Conservation (phyloP, 1,140 invertebrate genomes). For the Lamellibrachia luymesi region DNA sequence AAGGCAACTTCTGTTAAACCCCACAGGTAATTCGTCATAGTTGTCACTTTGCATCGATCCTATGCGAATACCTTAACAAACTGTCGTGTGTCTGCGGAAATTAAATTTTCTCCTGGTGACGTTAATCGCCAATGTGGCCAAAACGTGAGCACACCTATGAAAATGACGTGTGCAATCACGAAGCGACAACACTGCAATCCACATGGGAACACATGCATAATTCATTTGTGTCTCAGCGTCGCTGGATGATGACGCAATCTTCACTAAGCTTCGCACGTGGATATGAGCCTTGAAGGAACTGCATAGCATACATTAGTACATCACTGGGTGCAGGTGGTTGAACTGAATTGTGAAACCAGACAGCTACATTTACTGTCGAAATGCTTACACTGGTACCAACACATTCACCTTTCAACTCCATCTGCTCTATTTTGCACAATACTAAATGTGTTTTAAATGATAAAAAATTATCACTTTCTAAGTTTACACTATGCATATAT, state of each 20-base stretch:
- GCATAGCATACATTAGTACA: not conserved
- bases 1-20: not conserved
- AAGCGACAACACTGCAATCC: not conserved
- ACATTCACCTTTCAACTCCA: too few relatives aligned
- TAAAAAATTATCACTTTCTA: too few relatives aligned
- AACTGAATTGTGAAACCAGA: not conserved
- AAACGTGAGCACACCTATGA: too few relatives aligned
- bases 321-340: not conserved
- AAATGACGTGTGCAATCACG: not conserved
- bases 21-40: not conserved
- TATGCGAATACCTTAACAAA: not conserved
- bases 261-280: not conserved
- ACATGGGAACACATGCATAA: not conserved
- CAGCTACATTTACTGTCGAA: not conserved
- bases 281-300: not conserved
- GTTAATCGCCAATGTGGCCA: too few relatives aligned
- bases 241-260: not conserved
- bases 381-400: not conserved
- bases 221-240: not conserved
- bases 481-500: too few relatives aligned
- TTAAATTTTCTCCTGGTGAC: not conserved
- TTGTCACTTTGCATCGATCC: not conserved
- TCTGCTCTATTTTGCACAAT: too few relatives aligned
- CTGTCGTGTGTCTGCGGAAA: not conserved
- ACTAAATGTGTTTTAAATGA: too few relatives aligned